A percentile compares a stretch with the other conserved stretches of the same genome.
phyloP scores from a whole-genome alignment of 2,797 vertebrate species.

The Gephyroberyx darwinii region DNA sequence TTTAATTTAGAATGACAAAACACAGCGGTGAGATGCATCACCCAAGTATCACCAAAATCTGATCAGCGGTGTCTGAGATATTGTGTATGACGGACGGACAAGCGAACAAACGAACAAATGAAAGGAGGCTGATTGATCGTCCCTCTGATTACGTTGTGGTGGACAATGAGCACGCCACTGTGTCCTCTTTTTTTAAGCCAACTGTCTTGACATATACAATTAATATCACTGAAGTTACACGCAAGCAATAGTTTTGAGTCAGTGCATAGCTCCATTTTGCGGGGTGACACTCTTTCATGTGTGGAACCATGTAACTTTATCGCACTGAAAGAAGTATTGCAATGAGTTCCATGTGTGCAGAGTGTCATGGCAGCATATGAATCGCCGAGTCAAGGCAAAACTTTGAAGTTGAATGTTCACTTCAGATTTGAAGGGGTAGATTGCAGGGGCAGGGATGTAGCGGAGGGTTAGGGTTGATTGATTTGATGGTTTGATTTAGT shows the following conservation, averaged over 20 bases:
- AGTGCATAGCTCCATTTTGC: conserved; percentile 37
- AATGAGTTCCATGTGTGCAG: conserved; percentile 67
- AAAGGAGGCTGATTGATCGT: too few relatives aligned
- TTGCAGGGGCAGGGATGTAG: conserved; percentile 11
- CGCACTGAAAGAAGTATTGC: conserved; percentile 21
- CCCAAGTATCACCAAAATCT: too few relatives aligned
- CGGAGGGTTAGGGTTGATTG: too few relatives aligned
- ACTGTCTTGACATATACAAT: conserved; percentile 36
- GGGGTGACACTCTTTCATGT: conserved; percentile 51
- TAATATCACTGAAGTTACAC: conserved; percentile 32
- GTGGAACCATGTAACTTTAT: conserved; percentile 44
- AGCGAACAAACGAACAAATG: too few relatives aligned
- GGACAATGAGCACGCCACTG: background rate
- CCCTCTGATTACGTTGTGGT: too few relatives aligned
- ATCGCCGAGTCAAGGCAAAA: conserved; percentile 32
- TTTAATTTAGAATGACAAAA: too few relatives aligned
- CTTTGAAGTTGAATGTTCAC: conserved; percentile 60
- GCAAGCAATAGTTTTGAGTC: conserved; percentile 29
- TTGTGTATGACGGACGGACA: too few relatives aligned
- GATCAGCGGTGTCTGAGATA: too few relatives aligned
- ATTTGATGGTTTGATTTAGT: too few relatives aligned
- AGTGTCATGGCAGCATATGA: conserved; percentile 53
- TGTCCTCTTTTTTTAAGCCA: conserved; percentile 31
- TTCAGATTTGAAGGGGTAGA: conserved; percentile 30
- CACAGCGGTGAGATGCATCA: too few relatives aligned